These are phyloP conservation scores for Cochlearius cochlearius DNA, from an alignment of 2,113 vertebrate genomes.

Conservation along the genomic window DNA sequence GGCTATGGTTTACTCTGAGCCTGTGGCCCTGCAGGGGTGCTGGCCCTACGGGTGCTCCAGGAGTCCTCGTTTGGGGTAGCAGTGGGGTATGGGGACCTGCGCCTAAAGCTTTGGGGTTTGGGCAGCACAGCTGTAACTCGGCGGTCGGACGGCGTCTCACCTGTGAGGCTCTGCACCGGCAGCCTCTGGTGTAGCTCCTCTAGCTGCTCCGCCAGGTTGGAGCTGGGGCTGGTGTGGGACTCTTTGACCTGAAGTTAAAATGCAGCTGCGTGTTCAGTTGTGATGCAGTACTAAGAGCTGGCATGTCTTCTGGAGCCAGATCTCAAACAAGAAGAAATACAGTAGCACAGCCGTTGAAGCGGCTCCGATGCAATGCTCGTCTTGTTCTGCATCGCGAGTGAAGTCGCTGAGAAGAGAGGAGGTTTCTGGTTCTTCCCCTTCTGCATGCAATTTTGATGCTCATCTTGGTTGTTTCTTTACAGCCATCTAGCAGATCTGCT, in stretches of 20 bases:
- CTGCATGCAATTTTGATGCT: rapidly evolving
- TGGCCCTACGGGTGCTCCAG: neutral
- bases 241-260: neutral
- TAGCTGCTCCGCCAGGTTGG: neutral
- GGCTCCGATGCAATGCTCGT: rapidly evolving
- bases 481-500: neutral
- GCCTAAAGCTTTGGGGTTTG: neutral
- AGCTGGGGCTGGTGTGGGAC: neutral
- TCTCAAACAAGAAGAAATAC: neutral
- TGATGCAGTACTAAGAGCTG: no score
- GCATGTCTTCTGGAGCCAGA: neutral
- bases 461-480: neutral
- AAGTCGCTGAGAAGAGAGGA: neutral
- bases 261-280: neutral
- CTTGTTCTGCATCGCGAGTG: rapidly evolving
- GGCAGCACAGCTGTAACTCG: neutral
- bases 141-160: rapidly evolving
- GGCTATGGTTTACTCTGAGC: neutral
- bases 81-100: no score
- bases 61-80: neutral
- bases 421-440: neutral
- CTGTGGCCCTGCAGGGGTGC: neutral
- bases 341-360: no score
- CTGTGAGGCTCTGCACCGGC: neutral
- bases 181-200: neutral